These are phyloP conservation scores for Porites evermanni DNA, from an alignment of 92 coral and sea anemone species.

Conservation along the genomic window DNA sequence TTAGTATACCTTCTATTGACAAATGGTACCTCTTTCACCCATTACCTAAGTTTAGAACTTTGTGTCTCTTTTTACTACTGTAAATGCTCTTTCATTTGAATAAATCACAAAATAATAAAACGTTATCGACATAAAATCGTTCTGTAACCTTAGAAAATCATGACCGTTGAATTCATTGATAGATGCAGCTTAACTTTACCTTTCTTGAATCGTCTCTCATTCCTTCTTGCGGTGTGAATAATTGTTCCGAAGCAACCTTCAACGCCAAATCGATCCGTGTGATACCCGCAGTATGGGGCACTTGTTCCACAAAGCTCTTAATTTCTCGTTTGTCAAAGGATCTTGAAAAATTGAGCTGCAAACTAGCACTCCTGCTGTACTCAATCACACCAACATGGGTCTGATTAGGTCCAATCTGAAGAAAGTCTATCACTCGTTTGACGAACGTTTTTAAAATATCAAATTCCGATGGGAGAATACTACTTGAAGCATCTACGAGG, in stretches of 20 bases:
- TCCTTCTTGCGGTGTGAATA: conserved; percentile 74
- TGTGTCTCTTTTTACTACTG: too few species aligned
- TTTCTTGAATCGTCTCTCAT: conserved; percentile 74
- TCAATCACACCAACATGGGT: conserved; percentile 81
- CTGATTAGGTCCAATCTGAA: conserved; percentile 47
- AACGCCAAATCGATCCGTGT: conserved; percentile 87
- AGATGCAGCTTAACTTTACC: conserved; percentile 40
- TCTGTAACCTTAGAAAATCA: too few species aligned
- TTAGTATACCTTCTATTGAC: too few species aligned
- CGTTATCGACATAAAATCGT: too few species aligned
- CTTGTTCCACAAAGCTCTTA: conserved; percentile 41
- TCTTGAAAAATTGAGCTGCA: conserved; percentile 54
- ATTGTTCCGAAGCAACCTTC: conserved; percentile 50
- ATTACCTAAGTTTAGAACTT: too few species aligned
- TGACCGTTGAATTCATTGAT: too few species aligned
- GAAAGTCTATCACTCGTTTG: conserved; percentile 71
- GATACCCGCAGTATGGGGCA: conserved; percentile 56
- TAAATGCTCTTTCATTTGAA: too few species aligned
- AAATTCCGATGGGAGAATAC: too few species aligned
- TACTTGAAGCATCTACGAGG: conserved; percentile 79
- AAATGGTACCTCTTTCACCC: too few species aligned
- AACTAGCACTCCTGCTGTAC: conserved; percentile 64
- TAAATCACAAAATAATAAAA: too few species aligned
- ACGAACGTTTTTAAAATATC: conserved; percentile 54
- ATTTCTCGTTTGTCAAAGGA: conserved; percentile 63